phyloP scores from a whole-genome alignment of 2,888 invertebrate genomes.

The Caenorhabditis wallacei region DNA sequence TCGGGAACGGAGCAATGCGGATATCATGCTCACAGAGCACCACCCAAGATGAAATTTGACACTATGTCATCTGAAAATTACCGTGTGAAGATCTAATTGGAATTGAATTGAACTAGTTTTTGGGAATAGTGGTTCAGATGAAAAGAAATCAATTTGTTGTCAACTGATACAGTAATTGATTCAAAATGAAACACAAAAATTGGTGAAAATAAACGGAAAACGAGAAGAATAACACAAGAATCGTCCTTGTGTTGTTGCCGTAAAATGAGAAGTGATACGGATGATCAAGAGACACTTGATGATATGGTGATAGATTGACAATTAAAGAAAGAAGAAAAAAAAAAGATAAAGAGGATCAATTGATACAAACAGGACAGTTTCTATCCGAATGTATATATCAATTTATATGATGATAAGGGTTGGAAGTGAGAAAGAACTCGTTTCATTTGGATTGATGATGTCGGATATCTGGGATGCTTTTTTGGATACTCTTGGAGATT shows the following conservation, averaged over 20 bases:
- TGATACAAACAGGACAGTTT: conserved; percentile 41
- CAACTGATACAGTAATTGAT: conserved; percentile 13
- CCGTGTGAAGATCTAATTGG: not conserved
- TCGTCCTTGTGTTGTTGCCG: conserved; percentile 18
- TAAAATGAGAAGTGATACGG: conserved; percentile 23
- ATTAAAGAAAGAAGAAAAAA: not conserved
- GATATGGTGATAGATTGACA: conserved; percentile 22
- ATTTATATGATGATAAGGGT: conserved; percentile 28
- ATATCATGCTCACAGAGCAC: conserved; percentile 46
- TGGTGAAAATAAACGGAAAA: conserved; percentile 3
- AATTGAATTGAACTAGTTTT: not conserved
- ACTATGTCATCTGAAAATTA: conserved; percentile 51
- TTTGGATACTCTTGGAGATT: not conserved
- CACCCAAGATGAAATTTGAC: conserved; percentile 23
- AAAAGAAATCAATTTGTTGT: conserved; percentile 17
- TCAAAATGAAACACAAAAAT: conserved; percentile 15
- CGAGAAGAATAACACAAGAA: conserved; percentile 12
- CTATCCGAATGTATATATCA: conserved; percentile 29
- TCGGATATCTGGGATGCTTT: not conserved
- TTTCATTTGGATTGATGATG: conserved; percentile 10
- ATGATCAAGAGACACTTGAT: conserved; percentile 26
- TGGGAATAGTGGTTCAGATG: not conserved
- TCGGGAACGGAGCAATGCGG: conserved; percentile 45
- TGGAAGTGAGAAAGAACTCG: conserved; percentile 24
- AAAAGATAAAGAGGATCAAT: conserved; percentile 7